Evolutionary conservation across 2,797 vertebrate genomes (phyloP), one percentile per base, ranked within the genome.

Genomic region (Pseudomugil gertrudae): DNA sequence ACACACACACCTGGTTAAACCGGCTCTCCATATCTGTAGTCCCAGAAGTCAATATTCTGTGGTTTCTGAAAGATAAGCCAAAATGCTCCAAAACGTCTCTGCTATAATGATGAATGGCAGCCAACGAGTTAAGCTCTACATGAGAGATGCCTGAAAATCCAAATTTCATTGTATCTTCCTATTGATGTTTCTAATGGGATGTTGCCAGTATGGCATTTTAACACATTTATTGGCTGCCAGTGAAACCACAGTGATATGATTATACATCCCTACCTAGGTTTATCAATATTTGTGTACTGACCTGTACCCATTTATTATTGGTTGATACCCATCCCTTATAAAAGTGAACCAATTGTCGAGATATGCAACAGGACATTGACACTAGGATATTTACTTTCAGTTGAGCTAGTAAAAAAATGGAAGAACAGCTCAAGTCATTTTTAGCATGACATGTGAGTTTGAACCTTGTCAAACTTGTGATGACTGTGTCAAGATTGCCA

Each of bases 381-480:
- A 63, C 79, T 47, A 15, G 43, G 48, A 63, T 69, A 3, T 29
- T 29, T 29, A 61, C 58, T 70, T 77, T 58, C 47, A 57, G 47
- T 30, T 43, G 33, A 33, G 45, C 59, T 66, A 66, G 15, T 53
- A 35, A 43, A 35, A 43, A 30, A 23, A 23, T 53, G 74, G 62
- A 81, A 71, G 35, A 77, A 74, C 48, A 72, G 52, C 27, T 63
- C 35, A 69, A 65, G 15, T 27, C 30, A 33, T 63, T 78, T 58
- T 55, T 24, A 38, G 19, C 23, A 63, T 26, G 30, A 45, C 47
- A 69, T 45, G 54, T 24, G 35, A 63, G 48, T 60, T 55, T 57
- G 54, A 61, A 27, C 69, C 47, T 38, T 60, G 64, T 57, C 54
- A 64, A n/a, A 66, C 38, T 51, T 51, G 50, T 51, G 50, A 27